These are phyloP conservation scores for Calephelis virginiensis DNA, from an alignment of 1,140 invertebrate genomes.

Conservation along the genomic window DNA sequence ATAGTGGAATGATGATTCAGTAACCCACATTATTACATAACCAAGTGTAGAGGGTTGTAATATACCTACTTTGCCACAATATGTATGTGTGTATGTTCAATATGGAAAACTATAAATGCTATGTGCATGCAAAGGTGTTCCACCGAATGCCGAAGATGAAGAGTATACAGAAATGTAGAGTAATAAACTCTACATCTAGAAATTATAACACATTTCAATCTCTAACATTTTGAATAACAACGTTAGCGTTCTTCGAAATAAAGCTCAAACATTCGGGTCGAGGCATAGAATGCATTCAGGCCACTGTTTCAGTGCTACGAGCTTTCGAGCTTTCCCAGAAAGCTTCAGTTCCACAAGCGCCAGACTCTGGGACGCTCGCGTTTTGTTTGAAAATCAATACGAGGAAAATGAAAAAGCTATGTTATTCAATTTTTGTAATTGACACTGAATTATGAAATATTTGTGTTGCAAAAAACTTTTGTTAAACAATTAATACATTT, in stretches of 20 bases:
- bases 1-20: too few relatives aligned
- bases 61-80: too few relatives aligned
- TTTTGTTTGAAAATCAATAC: slow-evolving; percentile 9
- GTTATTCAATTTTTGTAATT: neutral
- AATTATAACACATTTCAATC: too few relatives aligned
- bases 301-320: slow-evolving; percentile 43
- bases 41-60: too few relatives aligned
- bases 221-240: too few relatives aligned
- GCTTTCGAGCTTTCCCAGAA: slow-evolving; percentile 24
- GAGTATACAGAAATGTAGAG: too few relatives aligned
- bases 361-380: slow-evolving; percentile 43
- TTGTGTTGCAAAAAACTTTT: neutral
- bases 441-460: neutral
- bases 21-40: too few relatives aligned
- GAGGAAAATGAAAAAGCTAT: neutral
- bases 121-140: too few relatives aligned
- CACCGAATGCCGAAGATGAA: too few relatives aligned
- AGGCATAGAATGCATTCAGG: slow-evolving; percentile 52
- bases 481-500: slow-evolving; percentile 9
- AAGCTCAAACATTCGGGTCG: slow-evolving; percentile 43
- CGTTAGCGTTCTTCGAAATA: neutral
- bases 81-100: too few relatives aligned
- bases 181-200: too few relatives aligned
- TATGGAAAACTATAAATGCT: too few relatives aligned
- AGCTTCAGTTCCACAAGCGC: slow-evolving; percentile 43